Evolutionary conservation across 2,888 invertebrate genomes (phyloP), one percentile per base, ranked within the genome.

Genomic region (Bruchidius siliquastri): DNA sequence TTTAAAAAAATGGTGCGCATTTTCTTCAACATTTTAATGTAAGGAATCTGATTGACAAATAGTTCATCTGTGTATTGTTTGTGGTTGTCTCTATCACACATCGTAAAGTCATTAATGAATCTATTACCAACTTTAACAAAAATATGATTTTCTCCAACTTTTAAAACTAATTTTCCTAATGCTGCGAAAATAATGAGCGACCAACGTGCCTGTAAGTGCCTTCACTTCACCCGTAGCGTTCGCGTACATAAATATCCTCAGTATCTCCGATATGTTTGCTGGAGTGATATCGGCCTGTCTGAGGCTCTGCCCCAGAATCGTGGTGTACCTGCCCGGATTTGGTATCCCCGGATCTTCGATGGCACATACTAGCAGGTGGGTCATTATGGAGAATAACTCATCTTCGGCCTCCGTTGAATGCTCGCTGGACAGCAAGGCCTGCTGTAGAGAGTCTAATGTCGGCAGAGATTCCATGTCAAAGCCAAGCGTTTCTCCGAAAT

Each of bases 281-380:
- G 96, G 95, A 0, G 96, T 97, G 72, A 98, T 94, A 74, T 97
- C 97, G 77, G 97, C 94, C 80, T 92, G 92, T 0, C 95, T 90
- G 71, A 98, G 90, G 76, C 96, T 96, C 86, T 98, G 97, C 0
- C 97, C 97, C 2, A 98, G 89, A 8, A 95, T 90, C 0, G 97
- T 98, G 0, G 96, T 94, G 83, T 97, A 96, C 0, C 96, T 89
- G 0, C 94, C 94, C 0, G 96, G 95, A 86, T 96, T 95, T 0
- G 96, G 95, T 76, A 96, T 95, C 0, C 96, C 97, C 1, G 93
- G 97, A 89, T 98, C 97, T 87, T 96, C 96, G 73, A 97, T 94
- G 77, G 97, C 97, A 84, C 96, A 95, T 32, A 96, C 94, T 26
- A 98, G 89, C 22, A 98, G 88, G 85, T 97, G 96, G 13, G 95